Percentiles rank a stretch among this genome's conserved stretches.
phyloP scores from a whole-genome alignment of 2,888 invertebrate species.

The Parnassius orleans region DNA sequence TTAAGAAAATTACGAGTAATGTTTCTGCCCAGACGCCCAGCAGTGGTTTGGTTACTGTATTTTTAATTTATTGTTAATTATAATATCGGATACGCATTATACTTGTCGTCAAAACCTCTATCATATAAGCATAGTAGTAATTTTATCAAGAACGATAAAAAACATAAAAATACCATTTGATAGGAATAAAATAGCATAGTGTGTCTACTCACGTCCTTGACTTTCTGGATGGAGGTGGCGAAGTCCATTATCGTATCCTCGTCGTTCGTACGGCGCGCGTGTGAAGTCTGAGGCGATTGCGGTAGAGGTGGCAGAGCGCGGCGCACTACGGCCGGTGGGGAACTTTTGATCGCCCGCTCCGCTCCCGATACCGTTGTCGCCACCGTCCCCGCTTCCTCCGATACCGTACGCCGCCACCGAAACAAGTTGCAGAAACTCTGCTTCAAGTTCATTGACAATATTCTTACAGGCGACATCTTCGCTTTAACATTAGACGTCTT shows the following conservation, averaged over 20 bases:
- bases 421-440: conserved; percentile 93
- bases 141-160: too few relatives aligned
- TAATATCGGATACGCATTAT: too few relatives aligned
- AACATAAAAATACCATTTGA: too few relatives aligned
- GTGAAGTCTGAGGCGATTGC: conserved; percentile 46
- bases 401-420: conserved; percentile 78
- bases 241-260: conserved; percentile 87
- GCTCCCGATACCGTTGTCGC: conserved; percentile 47
- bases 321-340: conserved; percentile 65
- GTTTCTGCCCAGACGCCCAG: too few relatives aligned
- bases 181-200: background rate
- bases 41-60: too few relatives aligned
- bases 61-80: too few relatives aligned
- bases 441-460: conserved; percentile 88
- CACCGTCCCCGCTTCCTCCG: conserved; percentile 47
- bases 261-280: conserved; percentile 47
- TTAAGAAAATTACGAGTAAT: too few relatives aligned
- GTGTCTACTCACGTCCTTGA: conserved; percentile 90
- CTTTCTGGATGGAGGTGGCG: conserved; percentile 94
- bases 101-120: too few relatives aligned
- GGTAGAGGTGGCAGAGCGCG: conserved; percentile 74
- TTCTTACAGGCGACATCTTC: conserved; percentile 84
- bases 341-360: conserved; percentile 45
- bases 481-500: conserved; percentile 54
- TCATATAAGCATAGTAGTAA: too few relatives aligned